A percentile compares a stretch with the other conserved stretches of the same genome.
These are phyloP conservation scores for Apostichopus japonicus DNA, from an alignment of 35 echinoderm and acorn worm genomes.

Conservation along the genomic window DNA sequence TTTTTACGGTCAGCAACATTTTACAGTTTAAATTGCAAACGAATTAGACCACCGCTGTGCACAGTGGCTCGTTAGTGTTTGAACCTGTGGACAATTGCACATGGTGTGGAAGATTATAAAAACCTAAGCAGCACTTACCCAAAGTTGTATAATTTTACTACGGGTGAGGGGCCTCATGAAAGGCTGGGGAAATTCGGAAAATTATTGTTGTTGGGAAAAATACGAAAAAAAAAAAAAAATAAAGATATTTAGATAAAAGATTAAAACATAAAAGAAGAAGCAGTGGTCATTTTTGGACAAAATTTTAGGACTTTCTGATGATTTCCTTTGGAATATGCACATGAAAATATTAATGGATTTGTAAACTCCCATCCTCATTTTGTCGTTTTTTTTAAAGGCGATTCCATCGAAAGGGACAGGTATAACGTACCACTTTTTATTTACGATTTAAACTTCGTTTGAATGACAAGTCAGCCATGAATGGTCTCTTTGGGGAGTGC, in stretches of 20 bases:
- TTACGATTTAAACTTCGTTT: background rate
- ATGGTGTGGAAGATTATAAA: background rate
- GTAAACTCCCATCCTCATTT: background rate
- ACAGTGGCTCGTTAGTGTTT: background rate
- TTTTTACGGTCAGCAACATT: slow-evolving; percentile 7
- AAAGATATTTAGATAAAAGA: background rate
- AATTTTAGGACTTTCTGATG: background rate
- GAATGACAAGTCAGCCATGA: background rate
- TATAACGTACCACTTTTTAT: background rate
- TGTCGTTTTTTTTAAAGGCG: background rate
- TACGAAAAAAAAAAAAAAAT: no score
- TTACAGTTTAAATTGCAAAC: background rate
- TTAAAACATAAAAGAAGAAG: background rate
- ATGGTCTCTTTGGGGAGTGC: background rate
- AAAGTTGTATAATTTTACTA: slow-evolving; percentile 8
- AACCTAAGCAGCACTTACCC: background rate
- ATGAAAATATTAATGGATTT: background rate
- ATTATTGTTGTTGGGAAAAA: background rate
- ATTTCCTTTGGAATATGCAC: background rate
- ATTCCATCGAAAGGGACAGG: background rate
- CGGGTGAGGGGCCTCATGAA: background rate
- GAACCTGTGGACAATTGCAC: background rate
- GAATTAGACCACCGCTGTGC: background rate
- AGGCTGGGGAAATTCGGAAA: background rate
- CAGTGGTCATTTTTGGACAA: slow-evolving; percentile 1